These are phyloP conservation scores for Polyommatus iphigenia DNA, from an alignment of 2,888 invertebrate genomes.

Conservation along the genomic window DNA sequence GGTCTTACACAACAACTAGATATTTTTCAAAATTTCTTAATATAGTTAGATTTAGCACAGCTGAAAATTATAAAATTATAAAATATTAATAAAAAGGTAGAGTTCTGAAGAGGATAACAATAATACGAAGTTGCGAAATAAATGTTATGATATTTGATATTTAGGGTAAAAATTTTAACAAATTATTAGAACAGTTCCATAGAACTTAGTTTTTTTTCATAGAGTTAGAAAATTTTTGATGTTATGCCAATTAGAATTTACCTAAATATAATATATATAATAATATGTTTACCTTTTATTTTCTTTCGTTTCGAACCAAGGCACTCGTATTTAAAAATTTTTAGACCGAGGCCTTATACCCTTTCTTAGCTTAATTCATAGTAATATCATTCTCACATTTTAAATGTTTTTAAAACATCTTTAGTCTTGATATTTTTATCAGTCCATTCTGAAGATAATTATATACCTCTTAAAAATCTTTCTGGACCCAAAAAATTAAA, in stretches of 20 bases:
- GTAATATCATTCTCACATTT: neutral
- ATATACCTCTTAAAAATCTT: neutral
- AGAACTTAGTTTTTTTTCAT: neutral
- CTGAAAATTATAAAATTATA: neutral
- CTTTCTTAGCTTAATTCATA: neutral
- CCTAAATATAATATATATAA: neutral
- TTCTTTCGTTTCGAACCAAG: neutral
- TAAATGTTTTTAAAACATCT: neutral
- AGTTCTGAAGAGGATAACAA: neutral
- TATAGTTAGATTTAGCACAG: neutral
- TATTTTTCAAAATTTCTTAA: neutral
- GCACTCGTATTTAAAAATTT: conserved; percentile 8
- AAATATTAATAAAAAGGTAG: neutral
- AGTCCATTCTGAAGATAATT: neutral
- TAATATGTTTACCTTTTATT: neutral
- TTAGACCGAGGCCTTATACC: conserved; percentile 4
- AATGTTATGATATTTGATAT: neutral
- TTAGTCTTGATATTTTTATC: neutral
- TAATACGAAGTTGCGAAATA: neutral
- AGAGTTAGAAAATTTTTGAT: neutral
- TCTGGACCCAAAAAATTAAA: neutral
- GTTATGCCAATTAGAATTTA: neutral
- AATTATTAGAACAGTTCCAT: too few species aligned
- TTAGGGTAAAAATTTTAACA: neutral
- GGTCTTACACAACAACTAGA: neutral